Evolutionary conservation across 2,888 invertebrate genomes (phyloP), one percentile per base, ranked within the genome.

Genomic region (Germaria angustata): DNA sequence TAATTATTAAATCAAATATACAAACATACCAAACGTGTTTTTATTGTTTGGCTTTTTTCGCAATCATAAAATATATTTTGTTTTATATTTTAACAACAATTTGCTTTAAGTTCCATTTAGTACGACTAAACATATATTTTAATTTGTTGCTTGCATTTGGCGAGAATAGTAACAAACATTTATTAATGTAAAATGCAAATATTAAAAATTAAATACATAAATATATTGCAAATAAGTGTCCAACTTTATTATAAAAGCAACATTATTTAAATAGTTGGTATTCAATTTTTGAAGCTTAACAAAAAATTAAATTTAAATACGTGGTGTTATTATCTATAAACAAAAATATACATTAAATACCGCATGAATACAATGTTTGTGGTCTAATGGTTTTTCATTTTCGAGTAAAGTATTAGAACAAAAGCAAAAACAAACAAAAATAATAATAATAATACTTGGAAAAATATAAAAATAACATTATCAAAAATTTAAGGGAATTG

Each of bases 351-450:
- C 51, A 78, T 68, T 73, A 44, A 65, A 69, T 44, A 75, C 78
- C 73, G 46, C 73, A 78, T 68, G 69, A 81, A 81, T 69, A 75
- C 72, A 78, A 81, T 75, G 63, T 78, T 69, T 69, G 73, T 39
- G 57, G 77, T 71, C 41, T 13, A 4, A 59, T 71, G 80, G 34
- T 69, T 71, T 57, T 71, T 65, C 13, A 53, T 22, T 8, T 80
- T 36, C 28, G 36, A 28, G 49, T 4, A n/a, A 32, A 51, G n/a
- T 41, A 46, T 49, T 39, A 13, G 17, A 15, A 36, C 20, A 61
- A 57, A 69, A 53, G 34, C 7, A 63, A 44, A 65, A 28, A n/a
- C 15, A 5, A 59, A 41, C 22, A 32, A 49, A 63, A 34, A 17
- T 6, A 20, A 15, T 36, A 65, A 34, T 34, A 41, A 22, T 15